Conservation (phyloP, 2,113 vertebrate genomes). For the Baryphthengus martii region DNA sequence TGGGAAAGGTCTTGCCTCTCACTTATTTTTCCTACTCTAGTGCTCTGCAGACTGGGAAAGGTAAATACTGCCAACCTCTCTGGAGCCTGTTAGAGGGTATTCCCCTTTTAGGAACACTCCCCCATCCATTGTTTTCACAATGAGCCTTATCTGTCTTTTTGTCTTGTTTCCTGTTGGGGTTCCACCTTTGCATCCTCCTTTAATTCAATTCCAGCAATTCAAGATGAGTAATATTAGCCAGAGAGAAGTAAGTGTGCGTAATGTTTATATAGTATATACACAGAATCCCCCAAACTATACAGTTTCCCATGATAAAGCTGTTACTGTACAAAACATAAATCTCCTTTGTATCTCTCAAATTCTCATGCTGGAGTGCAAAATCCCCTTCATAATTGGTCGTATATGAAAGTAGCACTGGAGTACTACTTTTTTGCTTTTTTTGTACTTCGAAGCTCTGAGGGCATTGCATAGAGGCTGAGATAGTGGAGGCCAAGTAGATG, state of each 20-base stretch:
- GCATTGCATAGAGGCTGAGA: background rate
- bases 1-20: background rate
- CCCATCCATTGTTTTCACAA: accelerated
- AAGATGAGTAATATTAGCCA: background rate
- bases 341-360: background rate
- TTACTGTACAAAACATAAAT: background rate
- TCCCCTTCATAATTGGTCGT: background rate
- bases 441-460: background rate
- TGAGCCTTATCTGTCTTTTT: background rate
- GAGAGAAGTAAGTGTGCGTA: background rate
- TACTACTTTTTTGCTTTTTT: background rate
- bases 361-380: background rate
- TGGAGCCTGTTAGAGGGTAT: background rate
- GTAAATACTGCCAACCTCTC: background rate
- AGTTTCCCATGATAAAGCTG: background rate
- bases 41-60: background rate
- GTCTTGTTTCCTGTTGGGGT: background rate
- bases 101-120: background rate
- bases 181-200: background rate
- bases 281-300: background rate
- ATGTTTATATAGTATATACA: background rate
- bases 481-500: background rate
- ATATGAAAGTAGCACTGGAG: background rate
- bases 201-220: background rate
- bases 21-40: background rate